Evolutionary conservation across 2,888 invertebrate genomes (phyloP), one percentile per base, ranked within the genome.

Genomic region (Heliconius ethilla): DNA sequence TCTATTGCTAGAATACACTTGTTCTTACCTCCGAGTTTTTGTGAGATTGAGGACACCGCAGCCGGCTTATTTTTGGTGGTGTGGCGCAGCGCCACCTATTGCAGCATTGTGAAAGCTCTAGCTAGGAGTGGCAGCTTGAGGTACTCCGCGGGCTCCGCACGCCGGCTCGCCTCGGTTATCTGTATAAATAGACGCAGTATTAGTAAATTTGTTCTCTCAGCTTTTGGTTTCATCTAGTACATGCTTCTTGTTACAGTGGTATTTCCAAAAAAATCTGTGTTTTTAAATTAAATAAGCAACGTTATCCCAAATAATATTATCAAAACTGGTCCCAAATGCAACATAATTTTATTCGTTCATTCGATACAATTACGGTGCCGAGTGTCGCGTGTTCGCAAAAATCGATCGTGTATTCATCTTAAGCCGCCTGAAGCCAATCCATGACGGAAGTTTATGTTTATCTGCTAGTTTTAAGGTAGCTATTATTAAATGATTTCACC

Each of bases 121-220:
- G 29, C 63, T 67, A 40, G 45, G 25, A 29, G 37, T 55, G 76
- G 59, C 37, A 45, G 40, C 67, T 33, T 70, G 69, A 72, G 40
- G 55, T 67, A 59, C 66, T 67, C 67, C 18, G 45, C 72, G 70
- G 70, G 65, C 77, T 18, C 75, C 65, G 74, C 66, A 69, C 59
- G 65, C 70, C 79, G 75, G 72, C 75, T 55, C 27, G 74, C 33
- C 67, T 62, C 76, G 65, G 78, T 81, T 81, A 81, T 80, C 78
- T 76, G 74, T 82, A 82, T 77, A 78, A 82, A 81, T 82, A 82
- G 81, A 80, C 65, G 76, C 77, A 77, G 79, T 78, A 78, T 80
- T 79, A 79, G 81, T 81, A 77, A 79, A 74, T 78, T 80, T 78
- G 77, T 25, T 59, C 77, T 77, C 70, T 78, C 74, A 74, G 70